Conservation (phyloP, 2,888 invertebrate species). For the Hyalella azteca region DNA sequence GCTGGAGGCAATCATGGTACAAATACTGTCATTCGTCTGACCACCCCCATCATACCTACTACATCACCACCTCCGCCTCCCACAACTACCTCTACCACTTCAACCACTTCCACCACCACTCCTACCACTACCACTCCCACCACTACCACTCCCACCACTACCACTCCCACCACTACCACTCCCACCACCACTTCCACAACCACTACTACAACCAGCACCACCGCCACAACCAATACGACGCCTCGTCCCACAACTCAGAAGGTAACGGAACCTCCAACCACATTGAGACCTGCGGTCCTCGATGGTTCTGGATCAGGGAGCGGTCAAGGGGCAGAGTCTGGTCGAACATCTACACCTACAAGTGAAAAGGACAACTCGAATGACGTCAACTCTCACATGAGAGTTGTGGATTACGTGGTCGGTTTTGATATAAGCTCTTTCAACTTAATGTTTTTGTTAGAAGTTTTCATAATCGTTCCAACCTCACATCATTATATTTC, state of each 20-base stretch:
- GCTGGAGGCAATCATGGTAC: too few relatives aligned
- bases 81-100: neutral
- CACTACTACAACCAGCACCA: neutral
- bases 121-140: neutral
- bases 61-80: neutral
- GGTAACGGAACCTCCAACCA: neutral
- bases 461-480: too few relatives aligned
- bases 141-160: neutral
- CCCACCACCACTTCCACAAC: neutral
- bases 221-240: neutral
- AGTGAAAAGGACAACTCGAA: neutral
- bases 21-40: too few relatives aligned
- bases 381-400: neutral
- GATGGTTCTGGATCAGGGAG: neutral
- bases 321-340: too few relatives aligned
- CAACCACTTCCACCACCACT: neutral
- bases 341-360: too few relatives aligned
- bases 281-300: neutral
- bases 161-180: neutral
- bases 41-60: neutral
- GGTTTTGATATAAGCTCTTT: too few relatives aligned
- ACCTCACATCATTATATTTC: too few relatives aligned
- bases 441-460: too few relatives aligned
- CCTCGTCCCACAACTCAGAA: neutral
- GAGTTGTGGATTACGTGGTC: constrained; percentile 9